Evolutionary conservation across 2,888 invertebrate genomes (phyloP).

Genomic region (Cephus spinipes): DNA sequence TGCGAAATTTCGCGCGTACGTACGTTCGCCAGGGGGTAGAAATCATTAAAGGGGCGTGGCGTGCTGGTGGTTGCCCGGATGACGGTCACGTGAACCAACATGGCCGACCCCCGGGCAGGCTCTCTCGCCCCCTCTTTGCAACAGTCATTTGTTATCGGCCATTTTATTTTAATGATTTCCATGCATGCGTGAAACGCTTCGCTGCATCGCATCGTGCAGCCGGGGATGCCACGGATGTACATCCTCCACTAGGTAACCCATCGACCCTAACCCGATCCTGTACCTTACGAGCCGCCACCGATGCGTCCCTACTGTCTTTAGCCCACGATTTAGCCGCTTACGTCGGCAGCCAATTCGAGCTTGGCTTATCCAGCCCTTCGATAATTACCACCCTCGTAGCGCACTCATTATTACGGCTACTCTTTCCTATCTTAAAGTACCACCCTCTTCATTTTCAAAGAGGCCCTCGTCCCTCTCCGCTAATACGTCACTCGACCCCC

Average conservation of each 20-base stretch:
- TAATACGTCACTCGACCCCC: neutral
- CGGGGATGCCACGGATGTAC: neutral
- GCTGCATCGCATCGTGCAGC: slow-evolving; percentile 32
- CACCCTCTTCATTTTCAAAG: neutral
- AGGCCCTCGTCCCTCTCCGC: neutral
- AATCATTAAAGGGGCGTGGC: slow-evolving; percentile 68
- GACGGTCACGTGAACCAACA: slow-evolving; percentile 67
- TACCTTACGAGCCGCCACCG: neutral
- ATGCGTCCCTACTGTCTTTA: neutral
- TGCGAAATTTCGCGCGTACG: slow-evolving; percentile 56
- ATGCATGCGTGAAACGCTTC: slow-evolving; percentile 66
- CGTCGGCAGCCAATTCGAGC: neutral
- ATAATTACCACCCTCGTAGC: neutral
- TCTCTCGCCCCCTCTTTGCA: slow-evolving; percentile 51
- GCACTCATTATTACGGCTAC: neutral
- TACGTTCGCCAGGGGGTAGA: slow-evolving; percentile 63
- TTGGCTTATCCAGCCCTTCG: neutral
- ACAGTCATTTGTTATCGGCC: slow-evolving; percentile 67
- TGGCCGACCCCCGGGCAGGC: slow-evolving; percentile 54
- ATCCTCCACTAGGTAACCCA: neutral
- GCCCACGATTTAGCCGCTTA: neutral
- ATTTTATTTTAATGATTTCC: slow-evolving; percentile 68
- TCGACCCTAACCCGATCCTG: neutral
- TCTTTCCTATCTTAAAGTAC: neutral
- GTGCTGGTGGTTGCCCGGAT: slow-evolving; percentile 66